Base-by-base conservation (phyloP, 2,888 invertebrate genomes). In the Coecobrya sp. region DNA sequence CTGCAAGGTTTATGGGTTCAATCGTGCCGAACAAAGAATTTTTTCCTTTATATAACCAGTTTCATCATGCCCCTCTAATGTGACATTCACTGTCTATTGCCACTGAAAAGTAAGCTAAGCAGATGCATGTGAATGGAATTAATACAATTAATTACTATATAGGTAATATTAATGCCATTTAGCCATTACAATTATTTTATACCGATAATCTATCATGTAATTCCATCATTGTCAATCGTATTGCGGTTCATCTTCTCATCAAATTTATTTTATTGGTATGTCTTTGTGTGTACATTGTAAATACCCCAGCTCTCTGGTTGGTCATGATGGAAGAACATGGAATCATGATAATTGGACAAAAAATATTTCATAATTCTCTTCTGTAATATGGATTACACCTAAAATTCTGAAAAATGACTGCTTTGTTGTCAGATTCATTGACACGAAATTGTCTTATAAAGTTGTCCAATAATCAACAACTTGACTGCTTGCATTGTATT, bases 51-150 rank as follows among this genome's bases (percentile, higher is more conserved):
- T 68, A 81, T 82, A 89, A 76, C 84, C 11, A 70, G 73, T 89
- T 89, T 89, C 89, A 89, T 42, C 89, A 89, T 89, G 84, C 89
- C 89, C 89, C 89, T 36, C 55, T 62, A 42, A 82, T 30, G 27
- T 88, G 88, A 49, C 45, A 87, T 76, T 68, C 82, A 16, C 5
- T 22, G 52, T 36, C 42, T 27, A 8, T 16, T 5, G 27, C 10
- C 19, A 62, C 52, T 16, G 42, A 86, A 86, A 86, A 65, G 85
- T 65, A 62, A 65, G 59, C 42, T 22, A 82, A 62, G 27, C 30
- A 36, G 82, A 82, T 62, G 13, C 25, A 76, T 11, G 42, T 2
- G 42, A 68, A 36, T 30, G 36, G 11, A 68, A 68, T n/a, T n/a
- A n/a, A n/a, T n/a, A n/a, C n/a, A n/a, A n/a, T n/a, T n/a, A n/a